Percentiles rank a stretch among this genome's conserved stretches.
Evolutionary conservation across 2,888 invertebrate species (phyloP).

Genomic region (Perizoma flavofasciatum): DNA sequence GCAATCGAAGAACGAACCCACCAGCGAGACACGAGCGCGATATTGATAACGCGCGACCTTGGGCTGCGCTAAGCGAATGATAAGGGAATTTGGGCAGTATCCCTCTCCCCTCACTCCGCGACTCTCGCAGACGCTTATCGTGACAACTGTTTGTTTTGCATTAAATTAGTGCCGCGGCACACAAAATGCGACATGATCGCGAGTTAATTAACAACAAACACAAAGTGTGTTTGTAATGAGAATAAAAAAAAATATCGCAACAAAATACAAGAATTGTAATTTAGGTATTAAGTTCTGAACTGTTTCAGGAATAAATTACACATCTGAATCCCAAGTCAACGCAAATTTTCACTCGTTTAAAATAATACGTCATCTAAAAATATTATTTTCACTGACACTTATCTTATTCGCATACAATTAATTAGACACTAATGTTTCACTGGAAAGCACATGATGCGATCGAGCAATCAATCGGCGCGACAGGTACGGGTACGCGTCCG

Average conservation of each 20-base stretch:
- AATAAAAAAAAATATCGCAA: constrained; percentile 39
- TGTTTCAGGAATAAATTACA: constrained; percentile 1
- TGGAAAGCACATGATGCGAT: constrained; percentile 54
- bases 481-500: constrained; percentile 31
- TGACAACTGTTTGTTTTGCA: constrained; percentile 71
- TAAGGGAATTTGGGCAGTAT: constrained; percentile 75
- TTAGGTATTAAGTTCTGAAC: background rate
- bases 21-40: constrained; percentile 58
- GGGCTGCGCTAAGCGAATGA: constrained; percentile 69
- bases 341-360: constrained; percentile 19
- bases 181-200: constrained; percentile 63
- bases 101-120: constrained; percentile 37
- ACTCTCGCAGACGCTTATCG: constrained; percentile 64
- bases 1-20: constrained; percentile 69
- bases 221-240: constrained; percentile 31
- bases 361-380: constrained; percentile 21
- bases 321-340: constrained; percentile 29
- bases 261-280: constrained; percentile 2
- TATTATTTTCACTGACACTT: constrained; percentile 28
- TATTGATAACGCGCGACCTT: constrained; percentile 76
- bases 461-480: constrained; percentile 50
- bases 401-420: constrained; percentile 40
- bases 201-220: constrained; percentile 57
- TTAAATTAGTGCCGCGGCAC: constrained; percentile 68
- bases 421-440: constrained; percentile 39